phyloP scores from a whole-genome alignment of 2,888 invertebrate species.

The Synanthedon tipuliformis region DNA sequence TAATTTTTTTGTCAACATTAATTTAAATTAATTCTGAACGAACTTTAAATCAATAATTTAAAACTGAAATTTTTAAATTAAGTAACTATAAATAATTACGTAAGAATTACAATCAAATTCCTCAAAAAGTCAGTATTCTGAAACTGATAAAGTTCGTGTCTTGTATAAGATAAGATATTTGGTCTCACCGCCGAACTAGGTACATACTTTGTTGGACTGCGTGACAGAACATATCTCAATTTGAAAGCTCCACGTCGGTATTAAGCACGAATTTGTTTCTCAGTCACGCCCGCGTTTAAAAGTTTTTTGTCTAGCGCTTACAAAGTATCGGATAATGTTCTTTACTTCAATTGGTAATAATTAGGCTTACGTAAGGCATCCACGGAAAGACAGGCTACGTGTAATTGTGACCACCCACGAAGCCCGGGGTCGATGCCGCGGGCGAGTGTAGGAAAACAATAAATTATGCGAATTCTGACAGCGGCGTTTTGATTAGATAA shows the following conservation, averaged over 20 bases:
- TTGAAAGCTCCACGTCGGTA: constrained; percentile 26
- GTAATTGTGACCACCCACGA: constrained; percentile 49
- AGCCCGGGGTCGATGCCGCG: constrained; percentile 14
- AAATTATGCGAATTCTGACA: constrained; percentile 33
- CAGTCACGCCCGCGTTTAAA: constrained; percentile 16
- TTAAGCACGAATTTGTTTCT: constrained; percentile 6
- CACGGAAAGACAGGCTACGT: constrained; percentile 19
- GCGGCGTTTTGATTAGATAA: constrained; percentile 17
- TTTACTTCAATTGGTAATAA: constrained; percentile 45
- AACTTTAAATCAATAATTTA: too few relatives aligned
- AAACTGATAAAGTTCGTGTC: too few relatives aligned
- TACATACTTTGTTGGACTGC: too few relatives aligned
- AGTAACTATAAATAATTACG: too few relatives aligned
- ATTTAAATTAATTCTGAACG: too few relatives aligned
- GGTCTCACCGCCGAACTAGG: too few relatives aligned
- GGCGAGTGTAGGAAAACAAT: constrained; percentile 14
- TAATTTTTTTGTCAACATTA: too few relatives aligned
- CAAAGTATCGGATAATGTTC: constrained; percentile 22
- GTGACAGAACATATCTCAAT: constrained; percentile 17
- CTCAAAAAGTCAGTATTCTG: too few relatives aligned
- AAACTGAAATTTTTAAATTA: too few relatives aligned
- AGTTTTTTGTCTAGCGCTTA: constrained; percentile 27
- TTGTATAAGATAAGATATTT: too few relatives aligned
- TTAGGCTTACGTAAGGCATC: constrained; percentile 31
- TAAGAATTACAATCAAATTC: too few relatives aligned